Conservation (phyloP, 2,113 vertebrate genomes). For the Turnix velox region DNA sequence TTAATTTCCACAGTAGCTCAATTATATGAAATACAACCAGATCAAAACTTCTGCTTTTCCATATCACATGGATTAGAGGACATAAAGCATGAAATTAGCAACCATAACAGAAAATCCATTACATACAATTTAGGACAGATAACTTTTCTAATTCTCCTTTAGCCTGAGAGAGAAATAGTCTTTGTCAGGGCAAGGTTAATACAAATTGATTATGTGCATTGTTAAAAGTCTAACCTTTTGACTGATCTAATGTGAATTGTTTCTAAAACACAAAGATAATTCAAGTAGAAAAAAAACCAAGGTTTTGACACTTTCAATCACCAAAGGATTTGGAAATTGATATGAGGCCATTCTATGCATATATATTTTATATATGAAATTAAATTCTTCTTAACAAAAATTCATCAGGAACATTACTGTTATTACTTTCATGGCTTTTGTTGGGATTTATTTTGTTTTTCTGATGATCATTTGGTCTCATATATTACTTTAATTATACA, state of each 20-base stretch:
- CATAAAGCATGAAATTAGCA: background rate
- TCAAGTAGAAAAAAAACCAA: background rate
- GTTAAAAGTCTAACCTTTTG: background rate
- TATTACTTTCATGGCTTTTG: background rate
- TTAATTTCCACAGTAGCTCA: background rate
- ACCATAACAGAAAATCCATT: background rate
- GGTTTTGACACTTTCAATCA: background rate
- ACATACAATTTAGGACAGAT: background rate
- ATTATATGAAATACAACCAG: background rate
- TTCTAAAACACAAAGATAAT: background rate
- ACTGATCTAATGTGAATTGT: background rate
- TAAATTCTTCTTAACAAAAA: constrained; percentile 2
- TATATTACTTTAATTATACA: background rate
- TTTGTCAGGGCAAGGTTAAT: background rate
- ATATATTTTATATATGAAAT: background rate
- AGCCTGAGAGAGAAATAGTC: background rate
- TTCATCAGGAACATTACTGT: background rate
- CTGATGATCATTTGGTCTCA: background rate
- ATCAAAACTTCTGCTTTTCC: background rate
- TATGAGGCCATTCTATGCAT: background rate
- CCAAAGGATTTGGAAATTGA: background rate
- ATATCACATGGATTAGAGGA: background rate
- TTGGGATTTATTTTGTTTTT: background rate
- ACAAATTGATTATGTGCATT: background rate
- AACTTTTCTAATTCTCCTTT: background rate